Percentiles rank a stretch among this genome's conserved stretches.
These are phyloP conservation scores for Spicauda simplicius DNA, from an alignment of 2,888 invertebrate species.

Conservation along the genomic window DNA sequence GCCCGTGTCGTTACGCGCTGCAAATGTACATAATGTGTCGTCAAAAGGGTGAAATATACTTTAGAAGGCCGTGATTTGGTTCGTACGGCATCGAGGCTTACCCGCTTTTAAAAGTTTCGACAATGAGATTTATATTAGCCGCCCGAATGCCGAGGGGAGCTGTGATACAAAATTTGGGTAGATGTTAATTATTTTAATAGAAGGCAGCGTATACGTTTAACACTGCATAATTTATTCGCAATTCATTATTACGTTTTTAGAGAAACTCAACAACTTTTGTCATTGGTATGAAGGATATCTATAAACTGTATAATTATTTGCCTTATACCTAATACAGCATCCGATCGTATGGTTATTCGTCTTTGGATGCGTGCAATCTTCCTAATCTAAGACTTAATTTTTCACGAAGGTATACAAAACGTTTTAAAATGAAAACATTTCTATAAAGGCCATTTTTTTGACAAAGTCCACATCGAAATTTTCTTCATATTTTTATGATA, in stretches of 20 bases:
- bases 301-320: no score
- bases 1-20: constrained; percentile 82
- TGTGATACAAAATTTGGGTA: constrained; percentile 23
- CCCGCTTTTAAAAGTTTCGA: constrained; percentile 74
- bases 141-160: constrained; percentile 44
- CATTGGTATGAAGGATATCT: neutral
- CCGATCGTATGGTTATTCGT: no score
- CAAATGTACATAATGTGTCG: constrained; percentile 84
- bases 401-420: no score
- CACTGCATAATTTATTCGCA: neutral
- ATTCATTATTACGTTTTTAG: neutral
- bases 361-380: no score
- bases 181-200: constrained; percentile 24
- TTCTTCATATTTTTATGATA: no score
- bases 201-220: neutral
- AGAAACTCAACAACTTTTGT: neutral
- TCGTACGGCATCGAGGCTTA: constrained; percentile 65
- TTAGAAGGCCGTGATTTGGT: constrained; percentile 79
- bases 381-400: no score
- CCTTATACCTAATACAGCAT: no score
- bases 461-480: no score
- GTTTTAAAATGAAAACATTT: no score
- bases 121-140: constrained; percentile 67
- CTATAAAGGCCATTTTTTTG: no score
- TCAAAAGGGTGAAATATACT: constrained; percentile 84